Evolutionary conservation across 2,888 invertebrate species (phyloP).

Genomic region (Lasioglossum oenotherae): DNA sequence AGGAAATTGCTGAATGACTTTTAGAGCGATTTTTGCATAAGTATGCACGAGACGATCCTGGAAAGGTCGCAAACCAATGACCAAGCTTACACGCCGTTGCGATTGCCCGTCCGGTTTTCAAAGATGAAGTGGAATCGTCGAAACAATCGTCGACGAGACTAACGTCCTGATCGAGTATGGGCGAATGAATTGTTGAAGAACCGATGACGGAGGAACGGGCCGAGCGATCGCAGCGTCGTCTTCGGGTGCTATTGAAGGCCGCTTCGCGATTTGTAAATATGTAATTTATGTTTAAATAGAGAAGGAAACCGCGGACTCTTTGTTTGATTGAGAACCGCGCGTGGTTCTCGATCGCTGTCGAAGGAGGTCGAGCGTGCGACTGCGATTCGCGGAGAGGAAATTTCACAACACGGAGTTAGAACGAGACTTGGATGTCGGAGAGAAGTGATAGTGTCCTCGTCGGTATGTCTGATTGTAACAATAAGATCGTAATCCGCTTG

Average conservation of each 20-base stretch:
- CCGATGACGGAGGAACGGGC: conserved; percentile 42
- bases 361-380: background rate
- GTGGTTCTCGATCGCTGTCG: conserved; percentile 34
- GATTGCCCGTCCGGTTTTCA: conserved; percentile 44
- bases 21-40: conserved; percentile 43
- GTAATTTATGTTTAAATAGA: conserved; percentile 75
- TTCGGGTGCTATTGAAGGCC: conserved; percentile 56
- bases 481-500: background rate
- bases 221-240: conserved; percentile 53
- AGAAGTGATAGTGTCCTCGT: conserved; percentile 5
- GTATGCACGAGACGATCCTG: conserved; percentile 35
- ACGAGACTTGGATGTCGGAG: background rate
- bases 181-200: background rate
- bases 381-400: conserved; percentile 13
- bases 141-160: background rate
- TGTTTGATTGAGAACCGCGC: conserved; percentile 27
- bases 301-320: conserved; percentile 40
- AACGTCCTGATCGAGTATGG: background rate
- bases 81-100: conserved; percentile 32
- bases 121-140: too few relatives aligned
- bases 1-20: background rate
- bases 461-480: conserved; percentile 17
- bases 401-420: background rate
- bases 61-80: conserved; percentile 17
- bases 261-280: conserved; percentile 78